These are phyloP conservation scores for Meriones unguiculatus DNA, from an alignment of 2,113 vertebrate species.

Conservation along the genomic window DNA sequence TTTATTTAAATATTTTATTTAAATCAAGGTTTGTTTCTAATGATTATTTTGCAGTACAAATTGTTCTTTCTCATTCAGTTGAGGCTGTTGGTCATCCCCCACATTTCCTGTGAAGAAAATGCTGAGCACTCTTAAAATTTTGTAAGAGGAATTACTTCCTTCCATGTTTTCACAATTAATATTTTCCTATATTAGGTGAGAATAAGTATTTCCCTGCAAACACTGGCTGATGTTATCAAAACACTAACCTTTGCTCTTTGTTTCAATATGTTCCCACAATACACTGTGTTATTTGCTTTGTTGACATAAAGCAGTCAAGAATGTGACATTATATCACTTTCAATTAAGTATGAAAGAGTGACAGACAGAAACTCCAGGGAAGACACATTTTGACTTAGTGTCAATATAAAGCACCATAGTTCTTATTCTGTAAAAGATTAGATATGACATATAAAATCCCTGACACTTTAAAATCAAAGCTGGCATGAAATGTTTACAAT, in stretches of 20 bases:
- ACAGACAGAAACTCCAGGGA: constrained; percentile 79
- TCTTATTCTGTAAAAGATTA: constrained; percentile 57
- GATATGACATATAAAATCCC: constrained; percentile 32
- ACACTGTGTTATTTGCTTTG: constrained; percentile 76
- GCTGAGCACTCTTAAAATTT: constrained; percentile 22
- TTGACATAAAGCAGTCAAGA: constrained; percentile 81
- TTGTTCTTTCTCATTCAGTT: neutral
- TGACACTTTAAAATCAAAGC: constrained; percentile 56
- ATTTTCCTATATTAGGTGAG: neutral
- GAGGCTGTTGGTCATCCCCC: neutral
- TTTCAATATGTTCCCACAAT: constrained; percentile 60
- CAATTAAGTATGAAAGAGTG: constrained; percentile 80
- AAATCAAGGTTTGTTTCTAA: neutral
- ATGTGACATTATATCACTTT: constrained; percentile 85
- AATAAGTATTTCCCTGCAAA: constrained; percentile 77
- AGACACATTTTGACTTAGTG: constrained; percentile 74
- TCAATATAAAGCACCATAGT: constrained; percentile 54
- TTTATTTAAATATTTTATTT: no score
- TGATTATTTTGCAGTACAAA: neutral
- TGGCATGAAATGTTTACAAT: constrained; percentile 11
- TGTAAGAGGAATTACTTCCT: constrained; percentile 29
- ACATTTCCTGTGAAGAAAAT: constrained; percentile 43
- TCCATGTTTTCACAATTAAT: constrained; percentile 47
- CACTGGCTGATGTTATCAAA: constrained; percentile 2
- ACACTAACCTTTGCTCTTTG: constrained; percentile 66